Base-by-base conservation (phyloP, 2,797 vertebrate genomes). In the Cyprinodon diabolis region DNA sequence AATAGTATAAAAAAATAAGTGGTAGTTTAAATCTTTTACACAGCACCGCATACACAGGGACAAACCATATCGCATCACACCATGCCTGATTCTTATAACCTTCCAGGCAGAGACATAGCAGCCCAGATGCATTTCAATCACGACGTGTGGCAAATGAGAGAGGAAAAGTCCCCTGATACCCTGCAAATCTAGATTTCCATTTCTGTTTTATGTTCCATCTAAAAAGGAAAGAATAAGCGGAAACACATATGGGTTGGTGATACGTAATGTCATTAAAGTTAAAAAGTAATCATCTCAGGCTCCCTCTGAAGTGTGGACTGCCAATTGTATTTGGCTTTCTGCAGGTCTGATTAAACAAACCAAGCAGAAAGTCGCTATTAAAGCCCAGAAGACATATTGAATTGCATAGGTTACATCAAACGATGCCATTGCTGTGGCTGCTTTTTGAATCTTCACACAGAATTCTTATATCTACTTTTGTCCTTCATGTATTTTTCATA, bases 281-380 rank as follows among this genome's bases (percentile, higher is more conserved):
- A 79, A 76, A 82, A 82, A 79, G 79, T 80, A 88, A 89, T 90
- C 76, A 82, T 86, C 82, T 74, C 58, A 1, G 60, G 54, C 52
- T 35, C 70, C 5, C 40, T 88, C 86, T 90, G 79, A 90, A 88
- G 86, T 87, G 74, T 0, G 4, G 47, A 30, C 72, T 70, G 72
- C 76, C 83, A 75, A 76, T 84, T 79, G 74, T 75, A 48, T 87
- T 80, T 79, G 71, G 57, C 54, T 66, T 67, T 82, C 76, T 76
- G 84, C 57, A 76, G 66, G 77, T 89, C 35, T 82, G 79, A 87
- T 88, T 86, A 88, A 81, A 84, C 78, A 76, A 84, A 79, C 79
- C 79, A n/a, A 77, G 75, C 79, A 54, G 69, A 66, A 37, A 69
- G 72, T 62, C 30, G 69, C 81, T 69, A 13, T 79, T 76, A 56